Percentiles rank a stretch among this genome's conserved stretches.
Evolutionary conservation across 2,797 vertebrate species (phyloP).

Genomic region (Spheniscus humboldti): DNA sequence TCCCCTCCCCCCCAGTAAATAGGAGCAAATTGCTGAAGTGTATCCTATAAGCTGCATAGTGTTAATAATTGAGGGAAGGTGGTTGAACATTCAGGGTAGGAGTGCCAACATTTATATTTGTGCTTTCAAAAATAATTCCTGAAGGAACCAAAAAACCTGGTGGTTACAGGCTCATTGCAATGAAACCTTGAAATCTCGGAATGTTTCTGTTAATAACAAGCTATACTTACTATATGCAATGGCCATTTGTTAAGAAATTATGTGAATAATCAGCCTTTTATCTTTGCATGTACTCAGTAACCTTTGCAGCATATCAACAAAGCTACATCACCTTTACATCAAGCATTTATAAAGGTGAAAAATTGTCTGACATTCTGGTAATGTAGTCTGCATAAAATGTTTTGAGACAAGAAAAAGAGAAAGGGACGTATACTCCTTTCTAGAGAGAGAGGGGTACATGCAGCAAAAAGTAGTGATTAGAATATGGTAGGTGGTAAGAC

Average conservation of each 20-base stretch:
- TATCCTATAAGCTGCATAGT: background rate
- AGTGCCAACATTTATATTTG: background rate
- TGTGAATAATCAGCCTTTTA: background rate
- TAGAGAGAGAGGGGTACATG: background rate
- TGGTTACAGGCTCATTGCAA: background rate
- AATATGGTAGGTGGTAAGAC: background rate
- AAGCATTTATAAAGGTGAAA: background rate
- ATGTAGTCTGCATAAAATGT: background rate
- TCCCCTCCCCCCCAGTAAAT: rapidly evolving
- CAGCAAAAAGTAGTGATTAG: background rate
- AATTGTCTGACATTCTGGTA: background rate
- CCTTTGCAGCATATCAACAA: background rate
- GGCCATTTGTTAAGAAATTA: background rate
- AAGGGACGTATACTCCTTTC: background rate
- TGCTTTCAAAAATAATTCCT: background rate
- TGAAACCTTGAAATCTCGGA: background rate
- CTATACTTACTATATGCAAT: background rate
- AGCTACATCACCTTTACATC: background rate
- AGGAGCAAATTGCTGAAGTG: background rate
- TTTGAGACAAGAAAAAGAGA: background rate
- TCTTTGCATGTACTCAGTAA: background rate
- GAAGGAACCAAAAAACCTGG: background rate
- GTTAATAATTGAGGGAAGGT: background rate
- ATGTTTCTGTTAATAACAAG: background rate
- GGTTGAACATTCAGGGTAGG: background rate